A percentile compares a stretch with the other conserved stretches of the same genome.
Evolutionary conservation across 2,888 invertebrate genomes (phyloP).

Genomic region (Cephus sareptanus): DNA sequence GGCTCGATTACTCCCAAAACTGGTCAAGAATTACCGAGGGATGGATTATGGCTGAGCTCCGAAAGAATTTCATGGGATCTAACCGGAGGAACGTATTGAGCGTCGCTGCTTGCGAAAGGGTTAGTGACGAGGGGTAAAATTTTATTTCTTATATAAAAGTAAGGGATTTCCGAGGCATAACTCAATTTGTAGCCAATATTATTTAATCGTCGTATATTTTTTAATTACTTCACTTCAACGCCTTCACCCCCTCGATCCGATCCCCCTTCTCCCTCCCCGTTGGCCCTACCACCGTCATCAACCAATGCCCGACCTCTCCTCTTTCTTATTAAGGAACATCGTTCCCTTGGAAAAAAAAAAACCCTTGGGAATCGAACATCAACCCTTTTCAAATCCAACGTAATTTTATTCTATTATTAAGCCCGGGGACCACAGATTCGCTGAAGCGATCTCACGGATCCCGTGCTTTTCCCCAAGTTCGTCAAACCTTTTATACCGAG

Average conservation of each 20-base stretch:
- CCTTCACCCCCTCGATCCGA: conserved; percentile 27
- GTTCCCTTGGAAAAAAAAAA: conserved; percentile 32
- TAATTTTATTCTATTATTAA: conserved; percentile 52
- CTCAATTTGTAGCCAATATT: conserved; percentile 63
- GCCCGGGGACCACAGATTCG: conserved; percentile 26
- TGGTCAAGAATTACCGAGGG: not conserved
- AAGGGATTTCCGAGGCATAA: conserved; percentile 40
- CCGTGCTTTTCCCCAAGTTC: not conserved
- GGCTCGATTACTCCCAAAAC: not conserved
- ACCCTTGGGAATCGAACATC: conserved; percentile 57
- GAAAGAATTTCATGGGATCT: not conserved
- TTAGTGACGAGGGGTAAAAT: conserved; percentile 34
- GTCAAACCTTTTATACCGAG: not conserved
- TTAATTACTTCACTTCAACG: conserved; percentile 61
- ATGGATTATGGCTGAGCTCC: not conserved
- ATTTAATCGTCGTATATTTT: conserved; percentile 62
- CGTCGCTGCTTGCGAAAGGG: conserved; percentile 28
- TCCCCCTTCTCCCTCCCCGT: not conserved
- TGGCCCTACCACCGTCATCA: not conserved
- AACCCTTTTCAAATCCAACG: conserved; percentile 48
- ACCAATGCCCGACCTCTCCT: conserved; percentile 22
- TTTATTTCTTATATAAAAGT: conserved; percentile 50
- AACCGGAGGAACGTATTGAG: conserved; percentile 13
- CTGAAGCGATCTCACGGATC: not conserved
- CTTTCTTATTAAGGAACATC: conserved; percentile 56